phyloP scores from a whole-genome alignment of 1,140 invertebrate genomes.

The Limonius californicus region DNA sequence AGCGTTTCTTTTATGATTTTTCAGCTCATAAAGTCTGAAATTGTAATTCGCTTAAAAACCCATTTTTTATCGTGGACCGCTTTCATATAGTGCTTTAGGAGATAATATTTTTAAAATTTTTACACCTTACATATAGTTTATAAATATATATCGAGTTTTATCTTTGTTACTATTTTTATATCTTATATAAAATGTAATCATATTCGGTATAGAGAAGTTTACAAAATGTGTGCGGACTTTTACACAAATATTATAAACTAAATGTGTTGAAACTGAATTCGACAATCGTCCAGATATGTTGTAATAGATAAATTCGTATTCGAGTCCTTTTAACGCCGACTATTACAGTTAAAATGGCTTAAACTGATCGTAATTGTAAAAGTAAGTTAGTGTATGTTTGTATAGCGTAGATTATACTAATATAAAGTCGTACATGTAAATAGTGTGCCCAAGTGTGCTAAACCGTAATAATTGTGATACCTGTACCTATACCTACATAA shows the following conservation, averaged over 20 bases:
- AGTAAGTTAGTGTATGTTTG: not conserved
- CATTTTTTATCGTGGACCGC: too few relatives aligned
- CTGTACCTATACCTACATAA: too few relatives aligned
- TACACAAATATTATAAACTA: not conserved
- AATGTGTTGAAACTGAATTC: not conserved
- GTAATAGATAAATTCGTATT: not conserved
- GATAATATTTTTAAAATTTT: too few relatives aligned
- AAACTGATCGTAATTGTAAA: not conserved
- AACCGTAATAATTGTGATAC: too few relatives aligned
- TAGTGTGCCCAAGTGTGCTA: not conserved
- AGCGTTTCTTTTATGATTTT: too few relatives aligned
- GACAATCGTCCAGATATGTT: constrained; percentile 4
- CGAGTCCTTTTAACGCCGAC: not conserved
- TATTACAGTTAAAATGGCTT: not conserved
- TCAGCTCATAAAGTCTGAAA: too few relatives aligned
- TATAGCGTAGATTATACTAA: too few relatives aligned
- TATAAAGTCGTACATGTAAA: not conserved
- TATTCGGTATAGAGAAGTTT: not conserved
- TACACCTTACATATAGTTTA: not conserved
- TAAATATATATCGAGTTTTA: not conserved
- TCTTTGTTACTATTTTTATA: constrained; percentile 1
- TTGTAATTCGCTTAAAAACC: too few relatives aligned
- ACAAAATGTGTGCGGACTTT: not conserved
- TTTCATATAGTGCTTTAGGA: too few relatives aligned
- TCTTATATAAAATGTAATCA: not conserved